Evolutionary conservation across 2,888 invertebrate genomes (phyloP).

Genomic region (Oasisia sp.): DNA sequence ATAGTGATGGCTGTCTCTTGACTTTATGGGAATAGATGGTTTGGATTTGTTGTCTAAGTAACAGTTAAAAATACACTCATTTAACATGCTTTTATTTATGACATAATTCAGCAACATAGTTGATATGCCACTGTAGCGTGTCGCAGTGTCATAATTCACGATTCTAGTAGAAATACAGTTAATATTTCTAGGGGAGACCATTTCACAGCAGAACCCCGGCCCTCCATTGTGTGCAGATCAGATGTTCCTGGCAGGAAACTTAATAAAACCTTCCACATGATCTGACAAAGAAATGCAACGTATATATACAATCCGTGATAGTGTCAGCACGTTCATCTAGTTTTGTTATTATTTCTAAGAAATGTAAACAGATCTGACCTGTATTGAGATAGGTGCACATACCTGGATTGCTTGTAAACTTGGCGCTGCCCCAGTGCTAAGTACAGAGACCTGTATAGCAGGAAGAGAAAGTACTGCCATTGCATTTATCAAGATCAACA

Average conservation of each 20-base stretch:
- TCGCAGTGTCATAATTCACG: background rate
- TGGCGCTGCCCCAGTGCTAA: background rate
- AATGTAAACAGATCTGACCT: background rate
- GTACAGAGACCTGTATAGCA: background rate
- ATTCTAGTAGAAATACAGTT: background rate
- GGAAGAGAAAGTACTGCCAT: background rate
- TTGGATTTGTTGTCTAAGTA: background rate
- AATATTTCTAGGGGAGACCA: background rate
- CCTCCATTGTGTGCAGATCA: background rate
- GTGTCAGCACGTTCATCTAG: background rate
- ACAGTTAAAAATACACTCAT: background rate
- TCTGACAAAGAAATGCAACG: background rate
- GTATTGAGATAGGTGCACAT: background rate
- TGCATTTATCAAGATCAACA: background rate
- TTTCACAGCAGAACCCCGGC: background rate
- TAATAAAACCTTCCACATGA: background rate
- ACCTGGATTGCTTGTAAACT: background rate
- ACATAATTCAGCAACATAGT: background rate
- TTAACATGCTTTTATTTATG: background rate
- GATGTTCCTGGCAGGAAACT: background rate
- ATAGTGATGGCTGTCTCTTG: background rate
- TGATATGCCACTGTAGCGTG: background rate
- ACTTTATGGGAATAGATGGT: background rate
- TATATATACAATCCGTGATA: background rate
- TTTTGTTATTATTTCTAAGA: background rate